Evolutionary conservation across 2,888 invertebrate genomes (phyloP), one percentile per base, ranked within the genome.

Genomic region (Ormyrus rosae): DNA sequence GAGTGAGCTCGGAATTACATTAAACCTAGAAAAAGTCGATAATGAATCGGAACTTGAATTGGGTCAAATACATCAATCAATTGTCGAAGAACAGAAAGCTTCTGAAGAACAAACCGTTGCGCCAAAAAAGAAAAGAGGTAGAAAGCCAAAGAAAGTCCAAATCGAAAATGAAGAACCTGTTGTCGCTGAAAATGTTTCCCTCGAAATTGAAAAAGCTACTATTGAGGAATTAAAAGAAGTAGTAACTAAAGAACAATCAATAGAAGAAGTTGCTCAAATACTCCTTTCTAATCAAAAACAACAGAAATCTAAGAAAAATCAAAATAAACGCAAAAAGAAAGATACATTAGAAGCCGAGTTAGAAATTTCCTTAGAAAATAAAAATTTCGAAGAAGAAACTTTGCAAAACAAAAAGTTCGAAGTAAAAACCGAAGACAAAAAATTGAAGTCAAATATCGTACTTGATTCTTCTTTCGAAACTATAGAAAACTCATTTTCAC

Each of bases 161-260:
- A 46, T 45, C 4, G 46, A 81, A 13, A 8, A 60, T 6, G 71
- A 68, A 53, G 50, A 8, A 9, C 11, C 51, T 45, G 4, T 48
- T 11, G 46, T 5, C 10, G 45, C 76, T 2, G 45, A 79, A 50
- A 50, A 83, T 50, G 83, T 83, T 71, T 80, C 84, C 1, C 82
- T 83, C 45, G 68, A 64, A 8, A 50, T 10, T 74, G 13, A 63
- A 45, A 60, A 64, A 60, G 6, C 46, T 13, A 6, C 10, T 9
- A 6, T 65, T 53, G 70, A 71, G 7, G 55, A 74, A 11, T 45
- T 63, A 69, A 9, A 60, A 34, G 10, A n/a, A 75, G 60, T n/a
- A 46, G n/a, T 11, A 61, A 50, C 13, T 7, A 7, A 2, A 13
- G 2, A 9, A 46, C 6, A 0, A 53, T 13, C 51, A 70, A 34